These are phyloP conservation scores for Passerculus sandwichensis DNA, from an alignment of 2,797 vertebrate species.

Conservation along the genomic window DNA sequence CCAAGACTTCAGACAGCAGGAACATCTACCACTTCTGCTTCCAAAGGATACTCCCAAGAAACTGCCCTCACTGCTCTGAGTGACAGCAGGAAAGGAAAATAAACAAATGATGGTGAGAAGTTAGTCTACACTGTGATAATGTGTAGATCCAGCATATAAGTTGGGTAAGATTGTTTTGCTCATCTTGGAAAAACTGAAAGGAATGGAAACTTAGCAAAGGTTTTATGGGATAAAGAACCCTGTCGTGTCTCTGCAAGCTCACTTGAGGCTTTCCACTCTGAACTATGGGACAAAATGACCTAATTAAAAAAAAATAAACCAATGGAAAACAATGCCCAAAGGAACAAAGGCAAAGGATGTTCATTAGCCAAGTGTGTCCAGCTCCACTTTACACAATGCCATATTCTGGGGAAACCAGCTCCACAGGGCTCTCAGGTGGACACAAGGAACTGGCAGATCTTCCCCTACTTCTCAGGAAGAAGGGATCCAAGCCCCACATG, in stretches of 20 bases:
- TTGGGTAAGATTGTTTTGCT: background rate
- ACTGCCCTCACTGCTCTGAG: background rate
- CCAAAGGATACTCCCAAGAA: background rate
- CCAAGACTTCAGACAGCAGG: background rate
- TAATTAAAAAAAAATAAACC: background rate
- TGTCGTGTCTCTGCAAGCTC: background rate
- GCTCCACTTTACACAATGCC: background rate
- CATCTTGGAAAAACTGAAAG: background rate
- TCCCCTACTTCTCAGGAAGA: background rate
- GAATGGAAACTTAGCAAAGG: background rate
- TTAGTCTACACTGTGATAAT: background rate
- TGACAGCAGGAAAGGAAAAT: background rate
- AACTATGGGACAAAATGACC: background rate
- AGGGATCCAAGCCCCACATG: background rate
- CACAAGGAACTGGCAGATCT: background rate
- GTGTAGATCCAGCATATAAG: background rate
- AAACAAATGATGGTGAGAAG: background rate
- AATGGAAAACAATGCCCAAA: background rate
- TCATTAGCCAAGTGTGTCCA: background rate
- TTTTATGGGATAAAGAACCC: background rate
- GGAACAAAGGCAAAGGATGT: background rate
- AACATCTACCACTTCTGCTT: background rate
- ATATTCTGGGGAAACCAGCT: background rate
- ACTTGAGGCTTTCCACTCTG: background rate
- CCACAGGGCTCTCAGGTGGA: background rate